Conservation (phyloP, 2,888 invertebrate species). For the Eubasilissa splendida region DNA sequence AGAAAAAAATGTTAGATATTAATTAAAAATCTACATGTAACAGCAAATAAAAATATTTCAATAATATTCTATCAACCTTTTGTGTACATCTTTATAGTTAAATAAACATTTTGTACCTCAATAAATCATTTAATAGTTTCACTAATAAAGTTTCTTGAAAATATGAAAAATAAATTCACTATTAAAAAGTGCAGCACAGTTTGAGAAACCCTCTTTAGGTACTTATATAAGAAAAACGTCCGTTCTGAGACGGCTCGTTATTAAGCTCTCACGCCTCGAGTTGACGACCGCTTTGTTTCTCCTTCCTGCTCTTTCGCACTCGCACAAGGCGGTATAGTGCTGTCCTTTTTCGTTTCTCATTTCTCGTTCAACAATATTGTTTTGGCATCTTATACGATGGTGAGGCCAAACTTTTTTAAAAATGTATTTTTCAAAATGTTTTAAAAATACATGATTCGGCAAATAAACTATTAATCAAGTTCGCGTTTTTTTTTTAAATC, state of each 20-base stretch:
- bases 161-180: too few species aligned
- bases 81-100: too few species aligned
- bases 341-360: conserved; percentile 68
- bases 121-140: too few species aligned
- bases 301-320: conserved; percentile 63
- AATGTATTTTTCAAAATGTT: conserved; percentile 43
- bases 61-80: too few species aligned
- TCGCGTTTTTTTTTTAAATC: too few species aligned
- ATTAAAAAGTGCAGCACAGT: conserved; percentile 5
- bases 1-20: too few species aligned
- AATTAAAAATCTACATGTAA: too few species aligned
- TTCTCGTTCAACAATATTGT: conserved; percentile 55
- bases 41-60: too few species aligned
- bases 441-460: neutral
- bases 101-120: too few species aligned
- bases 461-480: neutral
- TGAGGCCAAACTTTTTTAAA: conserved; percentile 32
- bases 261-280: conserved; percentile 72
- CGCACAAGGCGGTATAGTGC: conserved; percentile 59
- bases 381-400: conserved; percentile 45
- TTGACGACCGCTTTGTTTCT: conserved; percentile 59
- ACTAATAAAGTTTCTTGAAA: too few species aligned
- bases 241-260: conserved; percentile 74
- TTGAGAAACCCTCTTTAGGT: conserved; percentile 54
- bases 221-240: conserved; percentile 72